Evolutionary conservation across 2,888 invertebrate genomes (phyloP).

Genomic region (Ornithoptera alexandrae): DNA sequence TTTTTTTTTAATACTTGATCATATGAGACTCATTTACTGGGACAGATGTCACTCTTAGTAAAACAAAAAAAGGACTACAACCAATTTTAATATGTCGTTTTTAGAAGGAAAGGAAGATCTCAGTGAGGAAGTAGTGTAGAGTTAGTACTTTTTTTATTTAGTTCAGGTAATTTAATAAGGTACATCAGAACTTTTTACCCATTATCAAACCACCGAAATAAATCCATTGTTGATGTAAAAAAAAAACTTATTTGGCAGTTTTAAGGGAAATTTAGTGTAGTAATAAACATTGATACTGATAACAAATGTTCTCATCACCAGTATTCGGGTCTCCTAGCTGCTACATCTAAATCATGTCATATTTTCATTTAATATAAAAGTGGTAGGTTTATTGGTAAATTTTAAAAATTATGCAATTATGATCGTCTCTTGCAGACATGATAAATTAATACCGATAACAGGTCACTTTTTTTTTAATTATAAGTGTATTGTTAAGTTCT

Average conservation of each 20-base stretch:
- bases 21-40: background rate
- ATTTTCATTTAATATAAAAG: background rate
- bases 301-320: background rate
- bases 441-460: background rate
- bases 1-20: background rate
- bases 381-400: background rate
- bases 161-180: background rate
- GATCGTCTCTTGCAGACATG: background rate
- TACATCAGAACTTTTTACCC: background rate
- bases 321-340: background rate
- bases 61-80: background rate
- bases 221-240: background rate
- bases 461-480: background rate
- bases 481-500: background rate
- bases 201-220: background rate
- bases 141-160: background rate
- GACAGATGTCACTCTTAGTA: background rate
- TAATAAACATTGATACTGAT: background rate
- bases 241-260: background rate
- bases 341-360: background rate
- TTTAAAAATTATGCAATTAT: background rate
- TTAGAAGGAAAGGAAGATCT: background rate
- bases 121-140: background rate
- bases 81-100: background rate
- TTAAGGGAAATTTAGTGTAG: background rate